These are phyloP conservation scores for Cyphomyrmex costatus DNA, from an alignment of 1,140 invertebrate species.

Conservation along the genomic window DNA sequence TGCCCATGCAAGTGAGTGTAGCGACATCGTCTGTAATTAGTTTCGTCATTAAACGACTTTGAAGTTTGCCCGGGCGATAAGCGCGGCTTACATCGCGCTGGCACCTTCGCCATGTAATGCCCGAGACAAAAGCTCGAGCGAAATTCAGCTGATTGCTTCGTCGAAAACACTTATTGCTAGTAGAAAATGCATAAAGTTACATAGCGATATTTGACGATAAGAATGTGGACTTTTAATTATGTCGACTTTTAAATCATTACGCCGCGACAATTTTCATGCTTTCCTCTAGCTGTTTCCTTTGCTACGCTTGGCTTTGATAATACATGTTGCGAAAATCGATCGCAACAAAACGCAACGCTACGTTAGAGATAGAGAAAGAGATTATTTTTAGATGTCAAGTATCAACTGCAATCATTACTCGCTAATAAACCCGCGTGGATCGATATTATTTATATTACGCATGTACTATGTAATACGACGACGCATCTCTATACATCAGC, in stretches of 20 bases:
- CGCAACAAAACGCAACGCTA: background rate
- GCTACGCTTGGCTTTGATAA: background rate
- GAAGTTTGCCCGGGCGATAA: slow-evolving; percentile 80
- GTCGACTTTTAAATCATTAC: slow-evolving; percentile 30
- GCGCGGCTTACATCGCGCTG: slow-evolving; percentile 37
- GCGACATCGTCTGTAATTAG: slow-evolving; percentile 81
- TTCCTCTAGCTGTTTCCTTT: background rate
- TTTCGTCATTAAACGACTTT: slow-evolving; percentile 80
- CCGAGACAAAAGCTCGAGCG: slow-evolving; percentile 25
- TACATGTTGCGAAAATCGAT: background rate
- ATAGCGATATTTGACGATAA: slow-evolving; percentile 37
- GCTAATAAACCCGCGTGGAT: background rate
- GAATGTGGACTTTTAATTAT: slow-evolving; percentile 42
- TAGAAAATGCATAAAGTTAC: slow-evolving; percentile 31
- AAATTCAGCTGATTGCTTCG: slow-evolving; percentile 50
- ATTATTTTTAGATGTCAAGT: background rate
- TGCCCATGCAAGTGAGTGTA: slow-evolving; percentile 61
- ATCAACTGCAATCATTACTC: background rate
- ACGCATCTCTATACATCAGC: slow-evolving; percentile 30
- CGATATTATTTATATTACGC: background rate
- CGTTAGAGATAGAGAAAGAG: background rate
- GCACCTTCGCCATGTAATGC: slow-evolving; percentile 33
- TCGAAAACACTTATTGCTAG: slow-evolving; percentile 28
- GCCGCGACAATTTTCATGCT: background rate
- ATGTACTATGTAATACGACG: background rate